These are phyloP conservation scores for Eidolon dupreanum DNA, from an alignment of 2,797 vertebrate species.

Conservation along the genomic window DNA sequence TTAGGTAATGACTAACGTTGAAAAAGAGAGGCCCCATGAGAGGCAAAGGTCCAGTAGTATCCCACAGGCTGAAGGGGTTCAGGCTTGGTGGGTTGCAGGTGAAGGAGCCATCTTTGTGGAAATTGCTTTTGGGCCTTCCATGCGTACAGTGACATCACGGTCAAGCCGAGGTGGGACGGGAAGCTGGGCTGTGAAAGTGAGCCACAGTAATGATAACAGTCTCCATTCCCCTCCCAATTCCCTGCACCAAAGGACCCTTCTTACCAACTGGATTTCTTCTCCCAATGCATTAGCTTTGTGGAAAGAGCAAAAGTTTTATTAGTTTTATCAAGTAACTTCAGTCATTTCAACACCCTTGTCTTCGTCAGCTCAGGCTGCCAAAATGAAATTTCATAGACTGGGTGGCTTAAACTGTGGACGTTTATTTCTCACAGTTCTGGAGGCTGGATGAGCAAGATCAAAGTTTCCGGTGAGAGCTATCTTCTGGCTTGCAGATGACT, in stretches of 20 bases:
- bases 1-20: not conserved
- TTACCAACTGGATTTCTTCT: not conserved
- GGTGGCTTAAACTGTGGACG: not conserved
- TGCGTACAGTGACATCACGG: not conserved
- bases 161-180: not conserved
- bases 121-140: too few relatives aligned
- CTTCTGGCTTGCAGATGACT: not conserved
- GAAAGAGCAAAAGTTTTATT: not conserved
- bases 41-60: not conserved
- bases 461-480: not conserved
- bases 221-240: not conserved
- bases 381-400: not conserved
- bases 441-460: not conserved
- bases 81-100: not conserved
- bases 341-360: not conserved
- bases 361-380: not conserved
- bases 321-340: not conserved
- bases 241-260: not conserved
- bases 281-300: not conserved
- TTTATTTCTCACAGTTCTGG: not conserved
- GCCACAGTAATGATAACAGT: not conserved
- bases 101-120: not conserved
- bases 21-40: rapidly evolving
- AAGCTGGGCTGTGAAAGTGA: not conserved
- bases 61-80: not conserved